Percentiles rank a stretch among this genome's conserved stretches.
Conservation (phyloP, 1,140 invertebrate genomes). For the Drosophila melanogaster region Release_6_plus_ISO1_MT NT_033779.5:13588001-13588500, state of each 20-base stretch:
- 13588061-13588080: slow-evolving; percentile 2
- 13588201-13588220: slow-evolving; percentile 2
- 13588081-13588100: slow-evolving; percentile 27
- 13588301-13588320: slow-evolving; percentile 6
- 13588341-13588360: slow-evolving; percentile 5
- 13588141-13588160: slow-evolving; percentile 51
- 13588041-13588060: slow-evolving; percentile 8
- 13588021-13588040: slow-evolving; percentile 64
- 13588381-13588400: slow-evolving; percentile 23
- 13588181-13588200: slow-evolving; percentile 4
- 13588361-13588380: slow-evolving; percentile 12
- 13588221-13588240: slow-evolving; percentile 1
- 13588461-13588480: slow-evolving; percentile 23
- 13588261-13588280: slow-evolving; percentile 41
- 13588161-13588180: slow-evolving; percentile 26
- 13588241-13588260: slow-evolving; percentile 48
- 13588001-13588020: slow-evolving; percentile 38
- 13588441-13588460: slow-evolving; percentile 45
- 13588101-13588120: slow-evolving; percentile 31
- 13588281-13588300: slow-evolving; percentile 20
- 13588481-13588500: background rate
- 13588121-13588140: slow-evolving; percentile 46
- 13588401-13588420: slow-evolving; percentile 34
- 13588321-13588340: slow-evolving; percentile 10
- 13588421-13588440: slow-evolving; percentile 7